Evolutionary conservation across 2,888 invertebrate species (phyloP).

Genomic region (Ectobius pallidus): DNA sequence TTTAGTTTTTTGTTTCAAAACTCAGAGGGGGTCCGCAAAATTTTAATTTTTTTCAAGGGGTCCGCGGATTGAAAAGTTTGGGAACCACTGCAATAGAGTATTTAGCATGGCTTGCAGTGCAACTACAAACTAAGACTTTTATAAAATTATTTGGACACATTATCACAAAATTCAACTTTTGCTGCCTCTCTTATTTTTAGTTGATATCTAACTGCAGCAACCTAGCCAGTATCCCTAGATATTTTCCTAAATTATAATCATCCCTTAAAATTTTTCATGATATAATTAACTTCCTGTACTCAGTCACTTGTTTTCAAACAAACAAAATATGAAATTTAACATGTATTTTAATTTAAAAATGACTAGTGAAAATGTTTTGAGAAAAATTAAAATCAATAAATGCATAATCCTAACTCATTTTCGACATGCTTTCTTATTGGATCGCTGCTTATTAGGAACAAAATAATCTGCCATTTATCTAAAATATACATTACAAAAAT

Average conservation of each 20-base stretch:
- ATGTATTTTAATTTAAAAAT: conserved; percentile 14
- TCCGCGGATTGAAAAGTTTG: too few species aligned
- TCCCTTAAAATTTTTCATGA: not conserved
- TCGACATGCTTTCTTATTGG: conserved; percentile 8
- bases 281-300: not conserved
- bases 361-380: conserved; percentile 20
- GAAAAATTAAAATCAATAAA: conserved; percentile 17
- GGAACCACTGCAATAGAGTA: too few species aligned
- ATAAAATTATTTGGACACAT: conserved; percentile 18
- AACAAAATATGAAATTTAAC: not conserved
- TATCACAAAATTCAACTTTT: conserved; percentile 23
- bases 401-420: conserved; percentile 8
- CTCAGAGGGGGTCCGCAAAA: too few species aligned
- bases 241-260: not conserved
- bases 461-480: conserved; percentile 4
- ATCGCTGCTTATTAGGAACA: conserved; percentile 21
- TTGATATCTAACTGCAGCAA: not conserved
- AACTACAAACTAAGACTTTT: conserved; percentile 12
- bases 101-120: too few species aligned
- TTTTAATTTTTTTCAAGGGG: too few species aligned
- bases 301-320: not conserved
- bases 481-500: not conserved
- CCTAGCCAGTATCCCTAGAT: not conserved
- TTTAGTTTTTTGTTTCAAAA: too few species aligned
- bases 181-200: not conserved